These are phyloP conservation scores for Portevinia maculata DNA, from an alignment of 2,888 invertebrate species.

Conservation along the genomic window DNA sequence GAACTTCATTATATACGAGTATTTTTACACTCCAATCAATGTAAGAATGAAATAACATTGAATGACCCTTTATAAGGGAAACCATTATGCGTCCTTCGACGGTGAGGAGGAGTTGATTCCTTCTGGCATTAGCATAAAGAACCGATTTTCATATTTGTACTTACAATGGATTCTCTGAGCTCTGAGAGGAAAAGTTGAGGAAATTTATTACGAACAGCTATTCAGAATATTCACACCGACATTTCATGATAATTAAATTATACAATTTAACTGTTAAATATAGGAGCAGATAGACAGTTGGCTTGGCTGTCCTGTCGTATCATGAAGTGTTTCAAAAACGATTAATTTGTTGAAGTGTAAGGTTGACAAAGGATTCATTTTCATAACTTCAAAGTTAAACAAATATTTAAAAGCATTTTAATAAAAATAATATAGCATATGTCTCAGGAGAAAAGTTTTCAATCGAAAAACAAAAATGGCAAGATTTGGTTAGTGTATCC, in stretches of 20 bases:
- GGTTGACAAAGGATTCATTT: constrained; percentile 2
- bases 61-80: neutral
- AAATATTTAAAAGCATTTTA: too few species aligned
- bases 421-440: neutral
- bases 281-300: neutral
- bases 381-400: too few species aligned
- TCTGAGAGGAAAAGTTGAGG: neutral
- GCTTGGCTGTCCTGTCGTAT: neutral
- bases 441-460: constrained; percentile 30
- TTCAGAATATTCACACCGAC: constrained; percentile 11
- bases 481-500: constrained; percentile 58
- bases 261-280: constrained; percentile 10
- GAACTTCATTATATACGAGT: neutral
- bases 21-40: constrained; percentile 11
- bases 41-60: constrained; percentile 10
- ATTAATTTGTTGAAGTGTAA: constrained; percentile 12
- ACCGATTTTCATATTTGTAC: constrained; percentile 5
- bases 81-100: neutral
- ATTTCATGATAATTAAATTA: constrained; percentile 30
- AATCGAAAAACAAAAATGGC: constrained; percentile 46
- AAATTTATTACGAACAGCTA: constrained; percentile 28
- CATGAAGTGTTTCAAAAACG: constrained; percentile 8
- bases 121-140: constrained; percentile 37
- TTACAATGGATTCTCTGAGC: too few species aligned
- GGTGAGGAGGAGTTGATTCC: constrained; percentile 12